Evolutionary conservation across 2,113 vertebrate species (phyloP), one percentile per base, ranked within the genome.

Genomic region (Thunnus maccoyii): DNA sequence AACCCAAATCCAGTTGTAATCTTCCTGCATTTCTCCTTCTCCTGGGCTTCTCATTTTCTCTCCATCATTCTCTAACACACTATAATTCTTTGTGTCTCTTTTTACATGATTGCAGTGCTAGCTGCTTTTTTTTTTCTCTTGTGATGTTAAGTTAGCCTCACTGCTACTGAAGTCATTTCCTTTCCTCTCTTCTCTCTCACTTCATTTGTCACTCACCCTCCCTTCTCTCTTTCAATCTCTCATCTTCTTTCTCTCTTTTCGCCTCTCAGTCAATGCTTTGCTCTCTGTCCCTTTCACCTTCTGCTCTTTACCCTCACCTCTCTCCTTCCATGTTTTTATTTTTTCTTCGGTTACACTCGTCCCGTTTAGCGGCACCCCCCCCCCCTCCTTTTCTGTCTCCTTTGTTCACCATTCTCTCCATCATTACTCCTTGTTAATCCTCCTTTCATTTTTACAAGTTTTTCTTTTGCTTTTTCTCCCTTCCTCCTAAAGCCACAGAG

Each of bases 201-300:
- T 82, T 79, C 83, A 89, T 88, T 77, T 81, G 57, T 87, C 85
- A 80, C 60, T n/a, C 44, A 36, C 51, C 50, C 75, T 80, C 84
- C 85, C 70, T 76, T 50, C 61, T 52, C 63, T 66, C 48, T 47
- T 41, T 67, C 73, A 36, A 22, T 27, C 70, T 57, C 30, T 70
- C 82, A 65, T 56, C 48, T 25, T 17, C 27, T 64, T 62, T 51
- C 60, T 41, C 70, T 54, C 32, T 58, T 63, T 47, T n/a, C 27
- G 16, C 20, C 55, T 22, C 27, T 25, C 14, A 25, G 12, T n/a
- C 50, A 32, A 30, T 52, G 18, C 30, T 41, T 55, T 69, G 48
- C 52, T 68, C 65, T 63, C 6, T 64, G 41, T 63, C 74, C 56
- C 58, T 69, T 48, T 85, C 68, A 80, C 86, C 67, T 78, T 27